Conservation (phyloP, 2,113 vertebrate species). For the Lagopus leucura region DNA sequence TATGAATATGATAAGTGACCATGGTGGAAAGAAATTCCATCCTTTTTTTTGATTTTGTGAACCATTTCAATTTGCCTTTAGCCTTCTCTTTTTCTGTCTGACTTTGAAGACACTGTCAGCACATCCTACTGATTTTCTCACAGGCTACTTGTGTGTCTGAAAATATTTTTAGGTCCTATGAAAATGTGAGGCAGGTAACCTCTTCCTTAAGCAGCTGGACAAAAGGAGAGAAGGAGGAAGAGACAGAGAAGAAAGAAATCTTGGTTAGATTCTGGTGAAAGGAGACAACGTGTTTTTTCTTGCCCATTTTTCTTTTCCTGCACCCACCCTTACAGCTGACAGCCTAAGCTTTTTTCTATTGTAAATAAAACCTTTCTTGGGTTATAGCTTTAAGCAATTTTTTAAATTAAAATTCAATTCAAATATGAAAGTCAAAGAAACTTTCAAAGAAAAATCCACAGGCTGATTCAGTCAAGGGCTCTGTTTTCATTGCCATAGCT, state of each 20-base stretch:
- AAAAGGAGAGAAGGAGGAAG: background rate
- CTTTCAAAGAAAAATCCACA: conserved; percentile 67
- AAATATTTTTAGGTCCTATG: conserved; percentile 63
- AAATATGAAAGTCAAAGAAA: conserved; percentile 68
- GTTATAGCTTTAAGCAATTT: conserved; percentile 52
- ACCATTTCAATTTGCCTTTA: conserved; percentile 25
- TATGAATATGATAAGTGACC: background rate
- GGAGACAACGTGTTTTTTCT: conserved; percentile 13
- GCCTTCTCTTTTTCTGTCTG: background rate
- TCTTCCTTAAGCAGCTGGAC: conserved; percentile 14
- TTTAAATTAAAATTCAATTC: conserved; percentile 68
- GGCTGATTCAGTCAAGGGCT: conserved; percentile 73
- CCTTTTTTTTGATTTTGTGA: background rate
- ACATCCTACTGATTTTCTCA: conserved; percentile 41
- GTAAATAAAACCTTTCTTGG: conserved; percentile 66
- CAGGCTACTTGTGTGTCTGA: conserved; percentile 54
- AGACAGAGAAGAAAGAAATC: background rate
- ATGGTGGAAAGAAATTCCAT: background rate
- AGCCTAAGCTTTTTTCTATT: conserved; percentile 27
- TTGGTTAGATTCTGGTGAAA: conserved; percentile 27
- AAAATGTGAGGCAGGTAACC: conserved; percentile 53
- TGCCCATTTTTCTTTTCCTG: background rate
- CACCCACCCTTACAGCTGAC: conserved; percentile 27
- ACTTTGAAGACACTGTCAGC: conserved; percentile 37
- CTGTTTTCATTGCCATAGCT: conserved; percentile 78